Evolutionary conservation across 2,113 vertebrate genomes (phyloP).

Genomic region (Stictonetta naevosa): DNA sequence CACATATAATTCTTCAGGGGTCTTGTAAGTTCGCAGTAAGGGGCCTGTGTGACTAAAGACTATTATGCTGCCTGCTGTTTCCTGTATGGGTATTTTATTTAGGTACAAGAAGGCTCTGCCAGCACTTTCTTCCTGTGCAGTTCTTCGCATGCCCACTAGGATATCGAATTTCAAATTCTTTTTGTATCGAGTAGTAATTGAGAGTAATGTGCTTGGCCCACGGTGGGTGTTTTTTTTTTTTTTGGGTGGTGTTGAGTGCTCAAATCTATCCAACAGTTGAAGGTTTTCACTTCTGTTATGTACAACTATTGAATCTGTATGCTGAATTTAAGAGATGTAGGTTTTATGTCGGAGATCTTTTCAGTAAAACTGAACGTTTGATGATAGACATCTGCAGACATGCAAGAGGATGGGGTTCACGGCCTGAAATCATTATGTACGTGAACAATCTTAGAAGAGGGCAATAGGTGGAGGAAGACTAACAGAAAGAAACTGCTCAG

Average conservation of each 20-base stretch:
- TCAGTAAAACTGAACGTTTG: background rate
- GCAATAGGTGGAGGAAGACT: background rate
- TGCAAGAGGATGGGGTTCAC: background rate
- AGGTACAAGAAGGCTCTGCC: background rate
- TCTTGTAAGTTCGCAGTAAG: background rate
- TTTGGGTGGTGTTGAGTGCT: background rate
- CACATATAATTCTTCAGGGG: background rate
- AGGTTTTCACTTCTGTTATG: background rate
- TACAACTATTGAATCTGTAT: background rate
- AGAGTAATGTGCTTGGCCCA: background rate
- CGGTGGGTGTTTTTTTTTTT: background rate
- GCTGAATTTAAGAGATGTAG: background rate
- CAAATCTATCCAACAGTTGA: background rate
- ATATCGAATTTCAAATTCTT: background rate
- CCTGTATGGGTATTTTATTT: background rate
- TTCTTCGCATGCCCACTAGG: background rate
- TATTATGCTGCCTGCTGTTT: fast-evolving
- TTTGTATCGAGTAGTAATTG: background rate
- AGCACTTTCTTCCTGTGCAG: background rate
- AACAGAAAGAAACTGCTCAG: background rate
- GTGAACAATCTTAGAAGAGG: background rate
- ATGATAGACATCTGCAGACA: background rate
- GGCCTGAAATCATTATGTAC: background rate
- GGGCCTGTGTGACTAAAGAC: background rate
- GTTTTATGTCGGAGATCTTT: background rate